These are phyloP conservation scores for Tridacna crocea DNA, from an alignment of 2,888 invertebrate genomes.

Conservation along the genomic window DNA sequence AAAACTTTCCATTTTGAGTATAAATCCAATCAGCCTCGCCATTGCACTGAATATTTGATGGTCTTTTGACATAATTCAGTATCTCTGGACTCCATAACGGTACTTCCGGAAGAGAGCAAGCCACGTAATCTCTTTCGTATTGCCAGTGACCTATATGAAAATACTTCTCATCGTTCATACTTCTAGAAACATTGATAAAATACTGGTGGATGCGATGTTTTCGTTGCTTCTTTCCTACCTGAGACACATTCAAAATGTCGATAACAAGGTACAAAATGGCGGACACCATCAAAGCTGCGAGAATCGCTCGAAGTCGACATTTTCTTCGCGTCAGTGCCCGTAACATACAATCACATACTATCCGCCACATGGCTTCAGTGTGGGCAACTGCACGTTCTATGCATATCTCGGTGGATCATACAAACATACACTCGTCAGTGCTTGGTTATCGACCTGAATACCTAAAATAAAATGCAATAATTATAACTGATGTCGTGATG, in stretches of 20 bases:
- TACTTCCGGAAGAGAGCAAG: slow-evolving; percentile 89
- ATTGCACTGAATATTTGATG: slow-evolving; percentile 88
- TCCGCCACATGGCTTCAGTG: background rate
- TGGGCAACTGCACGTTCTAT: too few relatives aligned
- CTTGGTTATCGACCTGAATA: too few relatives aligned
- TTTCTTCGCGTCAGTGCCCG: background rate
- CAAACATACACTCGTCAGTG: too few relatives aligned
- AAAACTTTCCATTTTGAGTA: slow-evolving; percentile 88
- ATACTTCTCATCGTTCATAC: background rate
- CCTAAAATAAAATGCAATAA: background rate
- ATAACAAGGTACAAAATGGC: background rate
- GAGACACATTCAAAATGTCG: background rate
- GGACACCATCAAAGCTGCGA: background rate
- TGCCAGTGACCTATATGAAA: background rate
- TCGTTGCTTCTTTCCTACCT: slow-evolving; percentile 3
- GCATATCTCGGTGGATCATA: too few relatives aligned
- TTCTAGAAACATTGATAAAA: slow-evolving; percentile 12
- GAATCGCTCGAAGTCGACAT: background rate
- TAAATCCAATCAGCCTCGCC: slow-evolving; percentile 90
- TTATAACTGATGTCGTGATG: background rate
- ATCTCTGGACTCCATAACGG: slow-evolving; percentile 90
- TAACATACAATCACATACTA: background rate
- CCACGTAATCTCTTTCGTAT: slow-evolving; percentile 70
- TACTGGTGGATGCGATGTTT: slow-evolving; percentile 15
- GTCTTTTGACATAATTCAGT: slow-evolving; percentile 88